Base-by-base conservation (phyloP, 2,113 vertebrate genomes). In the Upupa epops region DNA sequence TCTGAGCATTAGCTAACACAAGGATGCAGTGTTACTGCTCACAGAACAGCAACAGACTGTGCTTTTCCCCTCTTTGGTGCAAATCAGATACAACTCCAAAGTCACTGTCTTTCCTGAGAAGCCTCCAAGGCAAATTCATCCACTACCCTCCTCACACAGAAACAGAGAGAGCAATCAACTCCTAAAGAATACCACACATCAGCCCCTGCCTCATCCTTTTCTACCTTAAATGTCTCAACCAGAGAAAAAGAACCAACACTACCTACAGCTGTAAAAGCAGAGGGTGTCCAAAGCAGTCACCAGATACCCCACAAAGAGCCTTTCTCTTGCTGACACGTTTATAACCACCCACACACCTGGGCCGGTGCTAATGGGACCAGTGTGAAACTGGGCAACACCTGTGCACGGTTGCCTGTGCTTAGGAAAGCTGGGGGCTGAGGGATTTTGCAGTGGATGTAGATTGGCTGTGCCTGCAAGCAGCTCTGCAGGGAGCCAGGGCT, bases 241-340 rank as follows among this genome's bases (percentile, higher is more conserved):
- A 66, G 15, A 64, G 3, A 24, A 64, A 63, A 32, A 56, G 5
- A 20, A 2, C 8, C 20, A 29, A 54, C 2, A 1, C 11, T 63
- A 81, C 84, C 8, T 68, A 88, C 92, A 82, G 37, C 69, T 87
- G 34, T 52, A 60, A 93, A 94, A 90, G 60, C 81, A 95, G 34
- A 86, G 4, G 3, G 4, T 5, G 0, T 17, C 42, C 61, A 24
- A 73, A 17, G 2, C 20, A 75, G 5, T 3, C 8, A 85, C 29
- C 84, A 91, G 26, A 56, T 21, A 31, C 17, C 52, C 70, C 25
- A 46, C 69, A 90, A 45, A 29, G 22, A 85, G 3, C 3, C 4
- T 54, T 26, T 16, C 59, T 61, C 31, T n/a, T 66, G 4, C 34
- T 20, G 78, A 65, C 24, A 22, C 63, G 13, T 83, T 90, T 94